Evolutionary conservation across 1,140 invertebrate species (phyloP).

Genomic region (Araneus ventricosus): DNA sequence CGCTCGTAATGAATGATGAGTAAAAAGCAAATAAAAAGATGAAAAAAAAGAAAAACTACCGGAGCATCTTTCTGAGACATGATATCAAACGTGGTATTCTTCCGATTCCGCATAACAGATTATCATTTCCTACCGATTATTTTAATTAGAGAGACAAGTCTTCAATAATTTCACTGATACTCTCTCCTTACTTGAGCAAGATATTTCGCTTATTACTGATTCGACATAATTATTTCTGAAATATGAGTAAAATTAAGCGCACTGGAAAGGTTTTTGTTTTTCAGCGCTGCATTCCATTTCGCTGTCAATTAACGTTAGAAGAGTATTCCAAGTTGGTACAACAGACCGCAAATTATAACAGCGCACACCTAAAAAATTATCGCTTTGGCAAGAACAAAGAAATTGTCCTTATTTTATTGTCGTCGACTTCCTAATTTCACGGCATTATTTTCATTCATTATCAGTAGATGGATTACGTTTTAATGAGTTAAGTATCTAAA

Average conservation of each 20-base stretch:
- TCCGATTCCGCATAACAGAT: not conserved
- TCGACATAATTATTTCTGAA: not conserved
- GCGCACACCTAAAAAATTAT: too few relatives aligned
- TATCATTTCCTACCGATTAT: not conserved
- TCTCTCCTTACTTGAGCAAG: not conserved
- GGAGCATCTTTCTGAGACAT: not conserved
- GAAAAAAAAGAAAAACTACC: not conserved
- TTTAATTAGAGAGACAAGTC: conserved; percentile 3
- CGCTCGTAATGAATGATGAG: conserved; percentile 7
- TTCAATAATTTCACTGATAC: not conserved
- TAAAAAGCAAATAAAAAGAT: not conserved
- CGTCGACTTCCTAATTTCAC: too few relatives aligned
- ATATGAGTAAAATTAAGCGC: not conserved
- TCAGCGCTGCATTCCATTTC: not conserved
- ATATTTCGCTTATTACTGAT: not conserved
- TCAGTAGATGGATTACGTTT: too few relatives aligned
- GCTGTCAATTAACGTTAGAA: not conserved
- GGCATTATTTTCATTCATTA: too few relatives aligned
- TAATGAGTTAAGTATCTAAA: too few relatives aligned
- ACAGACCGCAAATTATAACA: too few relatives aligned
- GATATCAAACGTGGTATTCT: not conserved
- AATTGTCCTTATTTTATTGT: too few relatives aligned
- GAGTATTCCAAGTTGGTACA: not conserved
- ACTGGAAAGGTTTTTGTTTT: too few relatives aligned
- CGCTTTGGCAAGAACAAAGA: too few relatives aligned